Percentiles rank a stretch among this genome's conserved stretches.
These are phyloP conservation scores for Psittacula derbiana DNA, from an alignment of 2,797 vertebrate genomes.

Conservation along the genomic window DNA sequence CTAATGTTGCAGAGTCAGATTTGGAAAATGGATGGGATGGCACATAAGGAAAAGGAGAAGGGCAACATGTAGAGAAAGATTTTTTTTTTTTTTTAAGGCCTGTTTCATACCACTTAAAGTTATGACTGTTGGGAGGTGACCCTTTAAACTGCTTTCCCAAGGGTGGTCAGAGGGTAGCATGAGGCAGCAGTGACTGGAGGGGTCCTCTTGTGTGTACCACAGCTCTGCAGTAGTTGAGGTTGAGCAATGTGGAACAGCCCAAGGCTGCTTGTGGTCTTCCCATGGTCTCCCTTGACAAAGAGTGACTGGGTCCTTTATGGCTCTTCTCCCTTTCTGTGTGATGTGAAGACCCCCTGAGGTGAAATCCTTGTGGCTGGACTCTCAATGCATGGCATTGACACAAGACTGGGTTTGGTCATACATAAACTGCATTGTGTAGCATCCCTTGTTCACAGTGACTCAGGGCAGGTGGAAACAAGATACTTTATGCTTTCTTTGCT, in stretches of 20 bases:
- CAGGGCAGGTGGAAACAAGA: neutral
- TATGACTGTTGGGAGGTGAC: neutral
- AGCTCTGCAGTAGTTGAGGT: neutral
- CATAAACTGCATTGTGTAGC: neutral
- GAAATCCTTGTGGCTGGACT: neutral
- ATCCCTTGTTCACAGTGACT: neutral
- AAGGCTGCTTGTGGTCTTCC: neutral
- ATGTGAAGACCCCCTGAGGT: neutral
- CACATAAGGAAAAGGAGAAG: neutral
- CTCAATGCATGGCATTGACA: neutral
- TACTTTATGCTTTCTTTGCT: neutral
- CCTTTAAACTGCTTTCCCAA: neutral
- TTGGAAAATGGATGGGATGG: neutral
- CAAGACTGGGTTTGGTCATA: neutral
- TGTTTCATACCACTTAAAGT: neutral
- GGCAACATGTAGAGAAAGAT: neutral
- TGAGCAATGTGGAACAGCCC: neutral
- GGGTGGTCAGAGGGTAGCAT: neutral
- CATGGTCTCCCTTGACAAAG: neutral
- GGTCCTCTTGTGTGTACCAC: neutral
- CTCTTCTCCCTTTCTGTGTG: neutral
- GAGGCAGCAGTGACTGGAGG: neutral
- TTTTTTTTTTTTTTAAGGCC: neutral
- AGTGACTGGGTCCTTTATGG: neutral
- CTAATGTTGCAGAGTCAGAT: neutral